phyloP scores from a whole-genome alignment of 2,113 vertebrate species.

The Myotis davidii region DNA sequence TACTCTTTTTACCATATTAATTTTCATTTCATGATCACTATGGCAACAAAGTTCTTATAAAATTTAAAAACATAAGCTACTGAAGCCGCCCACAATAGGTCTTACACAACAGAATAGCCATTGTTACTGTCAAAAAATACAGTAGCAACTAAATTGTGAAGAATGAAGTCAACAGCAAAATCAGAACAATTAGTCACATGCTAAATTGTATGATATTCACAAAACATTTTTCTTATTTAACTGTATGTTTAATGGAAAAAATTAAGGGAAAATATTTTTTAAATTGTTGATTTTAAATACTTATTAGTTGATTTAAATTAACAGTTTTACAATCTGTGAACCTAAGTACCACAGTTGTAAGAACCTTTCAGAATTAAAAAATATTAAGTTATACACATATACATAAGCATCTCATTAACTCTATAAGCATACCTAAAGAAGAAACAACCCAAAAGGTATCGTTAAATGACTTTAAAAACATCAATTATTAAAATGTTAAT shows the following conservation, averaged over 20 bases:
- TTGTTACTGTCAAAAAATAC: slow-evolving; percentile 7
- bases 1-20: slow-evolving; percentile 41
- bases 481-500: neutral
- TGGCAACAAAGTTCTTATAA: slow-evolving; percentile 10
- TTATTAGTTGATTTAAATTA: neutral
- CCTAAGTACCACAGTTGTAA: neutral
- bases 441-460: neutral
- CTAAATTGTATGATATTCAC: neutral
- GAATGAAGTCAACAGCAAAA: slow-evolving; percentile 20
- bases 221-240: neutral
- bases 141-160: neutral
- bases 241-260: neutral
- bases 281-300: neutral
- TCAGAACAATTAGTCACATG: neutral
- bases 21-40: neutral
- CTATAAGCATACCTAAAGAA: neutral
- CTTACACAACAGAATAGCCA: neutral
- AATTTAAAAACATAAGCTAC: slow-evolving; percentile 30
- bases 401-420: neutral
- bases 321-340: neutral
- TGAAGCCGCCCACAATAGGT: slow-evolving; percentile 1
- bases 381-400: neutral
- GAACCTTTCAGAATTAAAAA: neutral
- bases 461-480: neutral
- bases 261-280: neutral